phyloP scores from a whole-genome alignment of 2,113 vertebrate species.

The Etheostoma spectabile region DNA sequence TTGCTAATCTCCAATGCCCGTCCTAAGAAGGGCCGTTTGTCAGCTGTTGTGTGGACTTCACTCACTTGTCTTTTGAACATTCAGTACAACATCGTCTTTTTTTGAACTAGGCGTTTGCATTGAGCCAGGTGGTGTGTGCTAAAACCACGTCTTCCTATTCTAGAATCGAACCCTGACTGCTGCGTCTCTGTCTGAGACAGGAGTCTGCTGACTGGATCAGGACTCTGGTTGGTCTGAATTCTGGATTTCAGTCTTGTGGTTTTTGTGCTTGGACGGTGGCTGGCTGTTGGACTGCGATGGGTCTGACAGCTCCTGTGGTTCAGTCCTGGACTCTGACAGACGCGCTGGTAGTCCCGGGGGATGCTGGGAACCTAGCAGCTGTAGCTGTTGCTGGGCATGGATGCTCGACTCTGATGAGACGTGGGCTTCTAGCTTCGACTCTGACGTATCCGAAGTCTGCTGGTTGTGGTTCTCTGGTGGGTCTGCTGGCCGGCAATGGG shows the following conservation, averaged over 20 bases:
- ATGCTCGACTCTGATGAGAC: conserved; percentile 2
- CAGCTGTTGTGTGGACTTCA: too few species aligned
- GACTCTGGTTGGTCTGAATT: not conserved
- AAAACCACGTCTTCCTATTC: not conserved
- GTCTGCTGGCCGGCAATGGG: not conserved
- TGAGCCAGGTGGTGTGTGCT: too few species aligned
- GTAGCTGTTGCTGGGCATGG: not conserved
- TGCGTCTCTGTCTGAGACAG: not conserved
- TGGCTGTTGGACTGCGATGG: not conserved
- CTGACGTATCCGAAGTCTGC: not conserved
- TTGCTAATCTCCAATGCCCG: too few species aligned
- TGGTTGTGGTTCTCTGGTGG: not conserved
- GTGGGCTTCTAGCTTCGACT: not conserved
- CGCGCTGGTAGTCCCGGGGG: not conserved
- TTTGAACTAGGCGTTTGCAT: too few species aligned
- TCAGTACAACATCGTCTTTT: too few species aligned
- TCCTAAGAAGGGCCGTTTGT: too few species aligned
- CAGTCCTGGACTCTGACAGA: not conserved
- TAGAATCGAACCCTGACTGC: not conserved
- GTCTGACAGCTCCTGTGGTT: not conserved
- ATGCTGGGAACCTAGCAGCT: not conserved
- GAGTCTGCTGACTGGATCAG: not conserved
- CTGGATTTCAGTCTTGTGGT: not conserved
- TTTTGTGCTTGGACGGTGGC: not conserved
- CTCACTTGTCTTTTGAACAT: too few species aligned